Evolutionary conservation across 2,797 vertebrate species (phyloP).

Genomic region (Paedocypris micromegethes): DNA sequence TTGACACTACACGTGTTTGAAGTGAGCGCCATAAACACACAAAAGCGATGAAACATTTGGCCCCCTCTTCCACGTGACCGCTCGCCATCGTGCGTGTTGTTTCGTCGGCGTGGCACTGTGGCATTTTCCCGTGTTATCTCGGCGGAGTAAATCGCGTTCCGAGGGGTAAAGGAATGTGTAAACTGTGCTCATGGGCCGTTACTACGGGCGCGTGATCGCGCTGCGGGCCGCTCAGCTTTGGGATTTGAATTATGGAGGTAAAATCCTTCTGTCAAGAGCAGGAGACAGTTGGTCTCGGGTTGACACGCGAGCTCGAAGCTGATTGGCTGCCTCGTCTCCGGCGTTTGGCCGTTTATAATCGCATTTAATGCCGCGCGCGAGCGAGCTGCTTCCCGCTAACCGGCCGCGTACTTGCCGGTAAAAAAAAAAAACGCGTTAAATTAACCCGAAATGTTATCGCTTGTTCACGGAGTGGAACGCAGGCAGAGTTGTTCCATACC

Average conservation of each 20-base stretch:
- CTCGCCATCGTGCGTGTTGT: too few species aligned
- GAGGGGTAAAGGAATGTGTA: slow-evolving; percentile 46
- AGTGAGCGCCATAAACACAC: too few species aligned
- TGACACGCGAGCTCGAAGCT: slow-evolving; percentile 98
- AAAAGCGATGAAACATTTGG: too few species aligned
- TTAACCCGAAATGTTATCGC: too few species aligned
- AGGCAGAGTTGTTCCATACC: too few species aligned
- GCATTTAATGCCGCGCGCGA: slow-evolving; percentile 91
- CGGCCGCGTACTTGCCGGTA: background rate
- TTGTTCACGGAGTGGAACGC: too few species aligned
- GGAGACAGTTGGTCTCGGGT: slow-evolving; percentile 99
- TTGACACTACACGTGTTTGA: too few species aligned
- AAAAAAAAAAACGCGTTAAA: background rate
- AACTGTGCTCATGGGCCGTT: slow-evolving; percentile 72
- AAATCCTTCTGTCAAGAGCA: slow-evolving; percentile 99
- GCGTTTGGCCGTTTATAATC: slow-evolving; percentile 99
- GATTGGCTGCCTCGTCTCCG: slow-evolving; percentile 92
- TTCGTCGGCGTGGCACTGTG: too few species aligned
- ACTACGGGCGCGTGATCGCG: slow-evolving; percentile 67
- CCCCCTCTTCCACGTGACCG: too few species aligned
- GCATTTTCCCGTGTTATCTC: too few species aligned
- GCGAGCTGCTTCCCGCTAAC: slow-evolving; percentile 77
- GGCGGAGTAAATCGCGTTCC: too few species aligned
- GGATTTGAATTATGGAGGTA: slow-evolving; percentile 99
- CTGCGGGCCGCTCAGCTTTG: slow-evolving; percentile 87